phyloP scores from a whole-genome alignment of 2,797 vertebrate genomes.

The Thunnus albacares region DNA sequence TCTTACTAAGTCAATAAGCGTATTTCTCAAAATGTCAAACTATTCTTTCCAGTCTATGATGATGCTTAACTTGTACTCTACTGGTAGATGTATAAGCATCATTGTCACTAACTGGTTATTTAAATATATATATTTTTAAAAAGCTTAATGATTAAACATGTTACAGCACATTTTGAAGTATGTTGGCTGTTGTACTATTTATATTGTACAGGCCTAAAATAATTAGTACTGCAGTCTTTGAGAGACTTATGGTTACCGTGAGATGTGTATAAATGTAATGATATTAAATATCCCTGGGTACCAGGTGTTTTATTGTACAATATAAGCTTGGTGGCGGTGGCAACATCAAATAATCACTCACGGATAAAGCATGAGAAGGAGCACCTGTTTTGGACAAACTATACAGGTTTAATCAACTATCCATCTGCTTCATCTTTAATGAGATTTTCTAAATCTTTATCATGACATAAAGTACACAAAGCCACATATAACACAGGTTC shows the following conservation, averaged over 20 bases:
- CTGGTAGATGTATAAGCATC: background rate
- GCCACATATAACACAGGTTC: background rate
- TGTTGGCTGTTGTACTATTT: too few species aligned
- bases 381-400: constrained; percentile 19
- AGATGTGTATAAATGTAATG: background rate
- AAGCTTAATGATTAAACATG: too few species aligned
- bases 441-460: constrained; percentile 26
- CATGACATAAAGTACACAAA: constrained; percentile 11
- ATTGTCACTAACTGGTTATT: too few species aligned
- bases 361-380: background rate
- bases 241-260: background rate
- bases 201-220: background rate
- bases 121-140: too few species aligned
- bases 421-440: constrained; percentile 9
- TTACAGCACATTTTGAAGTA: too few species aligned
- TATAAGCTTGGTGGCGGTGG: background rate
- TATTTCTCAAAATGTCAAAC: background rate
- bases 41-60: background rate
- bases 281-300: constrained; percentile 11
- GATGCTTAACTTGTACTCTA: background rate
- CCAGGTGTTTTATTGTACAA: constrained; percentile 8
- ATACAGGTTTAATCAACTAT: background rate
- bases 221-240: constrained; percentile 7
- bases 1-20: background rate
- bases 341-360: constrained; percentile 3